These are phyloP conservation scores for Megastigmus dorsalis DNA, from an alignment of 2,888 invertebrate genomes.

Conservation along the genomic window DNA sequence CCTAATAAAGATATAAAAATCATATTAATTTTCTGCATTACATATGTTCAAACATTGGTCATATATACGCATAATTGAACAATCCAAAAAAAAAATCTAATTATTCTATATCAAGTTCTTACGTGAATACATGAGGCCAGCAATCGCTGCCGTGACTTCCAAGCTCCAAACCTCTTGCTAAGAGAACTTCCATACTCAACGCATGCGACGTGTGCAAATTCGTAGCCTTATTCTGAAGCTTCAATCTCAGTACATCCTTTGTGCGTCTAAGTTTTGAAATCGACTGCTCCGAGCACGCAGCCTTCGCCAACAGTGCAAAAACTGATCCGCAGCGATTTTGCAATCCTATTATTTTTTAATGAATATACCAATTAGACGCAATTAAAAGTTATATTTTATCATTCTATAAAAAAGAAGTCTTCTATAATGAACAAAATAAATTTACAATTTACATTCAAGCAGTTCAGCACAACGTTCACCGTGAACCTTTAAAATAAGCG, in stretches of 20 bases:
- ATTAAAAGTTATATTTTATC: no score
- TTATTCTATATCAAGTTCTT: no score
- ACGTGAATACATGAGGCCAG: conserved; percentile 95
- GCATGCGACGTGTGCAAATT: conserved; percentile 92
- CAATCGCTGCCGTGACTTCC: conserved; percentile 95
- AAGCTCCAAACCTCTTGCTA: conserved; percentile 90
- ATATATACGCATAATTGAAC: no score
- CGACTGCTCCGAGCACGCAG: conserved; percentile 86
- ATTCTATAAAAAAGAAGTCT: no score
- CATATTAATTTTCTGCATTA: no score
- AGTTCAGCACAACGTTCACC: no score
- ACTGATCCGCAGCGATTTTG: conserved; percentile 95
- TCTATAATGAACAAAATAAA: no score
- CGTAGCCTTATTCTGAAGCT: conserved; percentile 79
- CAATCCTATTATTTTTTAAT: conserved; percentile 82
- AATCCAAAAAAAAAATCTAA: no score
- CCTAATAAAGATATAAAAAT: conserved; percentile 73
- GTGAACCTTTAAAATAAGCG: no score
- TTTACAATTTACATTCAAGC: no score
- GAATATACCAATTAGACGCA: no score
- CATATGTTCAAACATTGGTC: no score
- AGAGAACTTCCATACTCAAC: conserved; percentile 92
- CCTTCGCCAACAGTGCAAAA: conserved; percentile 88
- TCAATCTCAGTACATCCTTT: conserved; percentile 71
- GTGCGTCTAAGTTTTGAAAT: conserved; percentile 71